Evolutionary conservation across 2,797 vertebrate species (phyloP).

Genomic region (Mus caroli): DNA sequence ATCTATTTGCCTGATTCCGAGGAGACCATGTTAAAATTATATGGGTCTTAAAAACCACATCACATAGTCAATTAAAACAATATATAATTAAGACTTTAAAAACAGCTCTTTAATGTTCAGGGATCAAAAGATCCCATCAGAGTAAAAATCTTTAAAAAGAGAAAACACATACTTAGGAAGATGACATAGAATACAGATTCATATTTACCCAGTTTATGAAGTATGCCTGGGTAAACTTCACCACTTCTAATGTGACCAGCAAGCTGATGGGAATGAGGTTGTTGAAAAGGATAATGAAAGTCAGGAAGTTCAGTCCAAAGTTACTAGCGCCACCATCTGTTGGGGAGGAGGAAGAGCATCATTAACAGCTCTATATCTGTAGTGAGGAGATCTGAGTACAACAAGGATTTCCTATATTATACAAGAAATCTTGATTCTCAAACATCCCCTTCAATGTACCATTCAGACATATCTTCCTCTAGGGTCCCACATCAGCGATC

Average conservation of each 20-base stretch:
- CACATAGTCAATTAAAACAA: conserved; percentile 6
- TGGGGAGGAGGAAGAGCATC: conserved; percentile 72
- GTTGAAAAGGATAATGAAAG: conserved; percentile 99
- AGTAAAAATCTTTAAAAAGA: conserved; percentile 16
- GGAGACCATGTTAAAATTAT: neutral
- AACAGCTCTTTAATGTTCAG: neutral
- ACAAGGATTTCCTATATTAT: neutral
- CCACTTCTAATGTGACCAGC: conserved; percentile 98
- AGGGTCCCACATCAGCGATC: no score
- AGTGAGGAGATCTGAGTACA: neutral
- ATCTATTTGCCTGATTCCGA: neutral
- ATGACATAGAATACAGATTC: conserved; percentile 35
- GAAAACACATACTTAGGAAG: conserved; percentile 41
- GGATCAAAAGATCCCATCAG: neutral
- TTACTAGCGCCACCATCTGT: conserved; percentile 98
- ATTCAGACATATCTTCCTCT: neutral
- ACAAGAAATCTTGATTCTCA: conserved; percentile 12
- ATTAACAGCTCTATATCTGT: conserved; percentile 32
- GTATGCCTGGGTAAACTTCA: conserved; percentile 99
- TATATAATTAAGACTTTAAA: neutral
- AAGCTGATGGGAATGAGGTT: conserved; percentile 99
- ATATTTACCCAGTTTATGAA: conserved; percentile 99
- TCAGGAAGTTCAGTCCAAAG: conserved; percentile 99
- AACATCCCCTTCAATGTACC: neutral
- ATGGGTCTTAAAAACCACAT: conserved; percentile 9